Evolutionary conservation across 2,888 invertebrate species (phyloP).

Genomic region (Phortica okadai): DNA sequence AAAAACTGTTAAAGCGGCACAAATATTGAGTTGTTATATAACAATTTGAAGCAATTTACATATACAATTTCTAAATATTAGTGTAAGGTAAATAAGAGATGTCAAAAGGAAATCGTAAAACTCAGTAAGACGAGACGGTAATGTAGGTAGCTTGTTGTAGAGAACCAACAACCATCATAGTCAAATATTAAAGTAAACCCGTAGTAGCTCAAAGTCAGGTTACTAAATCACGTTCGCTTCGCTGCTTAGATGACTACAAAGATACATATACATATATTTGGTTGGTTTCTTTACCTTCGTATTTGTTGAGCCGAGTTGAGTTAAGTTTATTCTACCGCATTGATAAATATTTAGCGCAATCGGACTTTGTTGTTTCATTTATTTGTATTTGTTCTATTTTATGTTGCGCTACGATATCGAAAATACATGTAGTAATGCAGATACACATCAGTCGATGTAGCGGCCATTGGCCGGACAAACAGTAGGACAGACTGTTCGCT

Average conservation of each 20-base stretch:
- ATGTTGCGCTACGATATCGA: constrained; percentile 5
- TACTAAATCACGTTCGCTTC: background rate
- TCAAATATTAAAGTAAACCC: background rate
- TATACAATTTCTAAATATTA: constrained; percentile 63
- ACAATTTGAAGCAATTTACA: constrained; percentile 63
- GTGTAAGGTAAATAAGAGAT: constrained; percentile 48
- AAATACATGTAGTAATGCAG: constrained; percentile 30
- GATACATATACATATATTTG: constrained; percentile 4
- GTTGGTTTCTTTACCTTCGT: background rate
- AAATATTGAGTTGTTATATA: constrained; percentile 48
- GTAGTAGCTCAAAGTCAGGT: constrained; percentile 6
- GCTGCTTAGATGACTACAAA: background rate
- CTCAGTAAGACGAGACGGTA: background rate
- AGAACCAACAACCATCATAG: background rate
- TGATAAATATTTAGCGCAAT: constrained; percentile 52
- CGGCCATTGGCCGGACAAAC: constrained; percentile 32
- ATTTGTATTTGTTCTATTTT: constrained; percentile 27
- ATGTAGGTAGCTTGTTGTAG: background rate
- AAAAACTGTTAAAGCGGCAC: constrained; percentile 30
- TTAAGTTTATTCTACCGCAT: constrained; percentile 7
- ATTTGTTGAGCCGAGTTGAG: background rate
- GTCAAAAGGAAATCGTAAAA: constrained; percentile 2
- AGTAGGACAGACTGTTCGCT: background rate
- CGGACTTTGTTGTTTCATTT: constrained; percentile 29
- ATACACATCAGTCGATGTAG: constrained; percentile 24